These are phyloP conservation scores for Coturnix japonica DNA, from an alignment of 2,113 vertebrate genomes.

Conservation along the genomic window DNA sequence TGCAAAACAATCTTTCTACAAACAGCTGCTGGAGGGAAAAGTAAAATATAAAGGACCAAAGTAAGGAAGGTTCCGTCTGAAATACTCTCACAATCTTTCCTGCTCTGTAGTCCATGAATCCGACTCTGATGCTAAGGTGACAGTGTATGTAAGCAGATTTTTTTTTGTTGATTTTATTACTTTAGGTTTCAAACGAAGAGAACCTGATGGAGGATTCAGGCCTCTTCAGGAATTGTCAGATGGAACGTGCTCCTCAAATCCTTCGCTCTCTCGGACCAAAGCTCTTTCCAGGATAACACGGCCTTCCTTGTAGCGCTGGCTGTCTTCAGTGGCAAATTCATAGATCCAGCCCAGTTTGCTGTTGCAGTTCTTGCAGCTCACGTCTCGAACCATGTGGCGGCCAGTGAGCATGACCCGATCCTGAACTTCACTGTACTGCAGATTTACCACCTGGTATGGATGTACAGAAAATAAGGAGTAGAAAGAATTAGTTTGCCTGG, in stretches of 20 bases:
- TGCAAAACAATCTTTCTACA: constrained; percentile 78
- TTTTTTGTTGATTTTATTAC: constrained; percentile 78
- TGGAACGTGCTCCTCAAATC: constrained; percentile 93
- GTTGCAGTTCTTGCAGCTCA: constrained; percentile 99
- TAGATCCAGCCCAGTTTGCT: constrained; percentile 99
- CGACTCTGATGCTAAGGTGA: constrained; percentile 84
- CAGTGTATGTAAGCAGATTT: constrained; percentile 83
- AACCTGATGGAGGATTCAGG: constrained; percentile 49
- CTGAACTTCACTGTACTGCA: constrained; percentile 98
- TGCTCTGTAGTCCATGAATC: constrained; percentile 79
- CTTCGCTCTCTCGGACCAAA: constrained; percentile 95
- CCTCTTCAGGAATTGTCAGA: constrained; percentile 91
- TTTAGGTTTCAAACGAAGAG: constrained; percentile 75
- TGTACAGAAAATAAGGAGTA: background rate
- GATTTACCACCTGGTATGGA: constrained; percentile 91
- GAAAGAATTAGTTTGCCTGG: background rate
- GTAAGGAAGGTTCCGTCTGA: constrained; percentile 75
- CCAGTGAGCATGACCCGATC: constrained; percentile 98
- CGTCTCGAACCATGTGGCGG: constrained; percentile 96
- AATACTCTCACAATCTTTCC: constrained; percentile 78
- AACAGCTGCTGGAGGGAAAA: constrained; percentile 78
- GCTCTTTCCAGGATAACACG: constrained; percentile 97
- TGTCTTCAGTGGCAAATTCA: constrained; percentile 98
- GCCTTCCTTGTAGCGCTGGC: constrained; percentile 98
- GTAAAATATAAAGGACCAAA: constrained; percentile 61